Percentiles rank a stretch among this genome's conserved stretches.
Conservation (phyloP, 1,140 invertebrate genomes). For the Drosophila malerkotliana region DNA sequence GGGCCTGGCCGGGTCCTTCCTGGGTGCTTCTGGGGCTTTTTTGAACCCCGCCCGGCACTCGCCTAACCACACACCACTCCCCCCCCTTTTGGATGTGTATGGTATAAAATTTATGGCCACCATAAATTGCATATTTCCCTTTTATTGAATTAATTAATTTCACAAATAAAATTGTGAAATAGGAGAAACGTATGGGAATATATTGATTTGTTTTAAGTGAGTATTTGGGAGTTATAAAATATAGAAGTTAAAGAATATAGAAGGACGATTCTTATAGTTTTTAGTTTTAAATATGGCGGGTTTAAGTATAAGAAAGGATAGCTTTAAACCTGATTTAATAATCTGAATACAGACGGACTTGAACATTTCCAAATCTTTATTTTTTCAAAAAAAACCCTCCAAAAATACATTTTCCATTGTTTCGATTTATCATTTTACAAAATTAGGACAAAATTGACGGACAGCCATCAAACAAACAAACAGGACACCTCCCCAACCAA, state of each 20-base stretch:
- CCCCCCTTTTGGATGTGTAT: neutral
- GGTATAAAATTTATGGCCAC: constrained; percentile 58
- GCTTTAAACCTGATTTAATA: too few relatives aligned
- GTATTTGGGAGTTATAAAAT: too few relatives aligned
- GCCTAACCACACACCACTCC: neutral
- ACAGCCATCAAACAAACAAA: constrained; percentile 27
- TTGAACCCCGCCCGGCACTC: neutral
- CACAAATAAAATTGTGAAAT: constrained; percentile 61
- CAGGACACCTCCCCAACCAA: neutral
- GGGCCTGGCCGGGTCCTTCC: constrained; percentile 1
- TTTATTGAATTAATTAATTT: constrained; percentile 75
- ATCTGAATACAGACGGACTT: too few relatives aligned
- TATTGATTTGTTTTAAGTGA: constrained; percentile 4
- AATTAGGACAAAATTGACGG: constrained; percentile 22
- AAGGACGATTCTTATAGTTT: too few relatives aligned
- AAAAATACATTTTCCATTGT: neutral
- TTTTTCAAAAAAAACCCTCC: neutral
- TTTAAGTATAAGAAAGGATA: too few relatives aligned
- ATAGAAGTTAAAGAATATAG: too few relatives aligned
- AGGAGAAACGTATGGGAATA: neutral
- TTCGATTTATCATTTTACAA: constrained; percentile 5
- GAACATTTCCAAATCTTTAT: neutral
- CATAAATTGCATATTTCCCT: constrained; percentile 67
- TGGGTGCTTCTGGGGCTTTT: neutral
- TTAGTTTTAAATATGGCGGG: too few relatives aligned